Evolutionary conservation across 2,888 invertebrate genomes (phyloP).

Genomic region (Athripsodes cinereus): DNA sequence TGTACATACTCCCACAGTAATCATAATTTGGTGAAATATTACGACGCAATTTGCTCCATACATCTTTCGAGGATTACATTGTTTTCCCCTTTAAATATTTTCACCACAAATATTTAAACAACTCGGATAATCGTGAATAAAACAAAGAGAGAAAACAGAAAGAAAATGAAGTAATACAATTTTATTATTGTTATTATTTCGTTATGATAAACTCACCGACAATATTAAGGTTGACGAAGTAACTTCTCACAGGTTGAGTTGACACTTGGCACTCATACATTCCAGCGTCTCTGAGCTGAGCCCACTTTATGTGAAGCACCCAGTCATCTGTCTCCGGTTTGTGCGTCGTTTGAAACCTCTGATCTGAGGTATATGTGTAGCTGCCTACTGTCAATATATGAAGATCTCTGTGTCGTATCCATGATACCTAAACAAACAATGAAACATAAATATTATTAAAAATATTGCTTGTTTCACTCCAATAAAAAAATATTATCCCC

Average conservation of each 20-base stretch:
- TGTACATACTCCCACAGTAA: too few relatives aligned
- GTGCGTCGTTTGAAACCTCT: conserved; percentile 65
- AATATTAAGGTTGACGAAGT: conserved; percentile 69
- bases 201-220: conserved; percentile 76
- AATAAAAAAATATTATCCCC: too few relatives aligned
- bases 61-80: too few relatives aligned
- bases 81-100: too few relatives aligned
- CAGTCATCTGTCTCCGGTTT: conserved; percentile 60
- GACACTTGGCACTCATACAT: conserved; percentile 79
- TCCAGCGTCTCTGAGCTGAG: conserved; percentile 60
- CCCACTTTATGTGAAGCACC: conserved; percentile 66
- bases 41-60: too few relatives aligned
- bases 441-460: not conserved
- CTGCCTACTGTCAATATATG: conserved; percentile 68
- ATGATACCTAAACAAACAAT: conserved; percentile 57
- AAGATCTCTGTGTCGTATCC: conserved; percentile 71
- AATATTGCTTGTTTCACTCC: too few relatives aligned
- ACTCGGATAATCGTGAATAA: too few relatives aligned
- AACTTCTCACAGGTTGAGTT: conserved; percentile 70
- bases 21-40: too few relatives aligned
- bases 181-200: too few relatives aligned
- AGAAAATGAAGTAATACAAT: too few relatives aligned
- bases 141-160: too few relatives aligned
- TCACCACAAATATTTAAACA: too few relatives aligned
- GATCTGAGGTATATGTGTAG: conserved; percentile 74